Percentiles rank a stretch among this genome's conserved stretches.
Evolutionary conservation across 2,888 invertebrate genomes (phyloP).

Genomic region (Exocentrus adspersus): DNA sequence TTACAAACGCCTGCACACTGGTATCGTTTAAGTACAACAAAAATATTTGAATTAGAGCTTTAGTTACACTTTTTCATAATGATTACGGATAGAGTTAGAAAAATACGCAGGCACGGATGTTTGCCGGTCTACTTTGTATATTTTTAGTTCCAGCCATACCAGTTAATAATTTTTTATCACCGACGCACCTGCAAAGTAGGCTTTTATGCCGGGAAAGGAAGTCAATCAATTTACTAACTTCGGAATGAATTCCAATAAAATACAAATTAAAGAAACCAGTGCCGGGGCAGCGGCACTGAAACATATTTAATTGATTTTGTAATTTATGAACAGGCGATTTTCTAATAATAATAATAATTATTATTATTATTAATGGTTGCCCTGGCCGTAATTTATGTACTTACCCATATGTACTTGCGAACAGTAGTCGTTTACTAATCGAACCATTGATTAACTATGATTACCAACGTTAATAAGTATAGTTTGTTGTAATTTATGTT

Average conservation of each 20-base stretch:
- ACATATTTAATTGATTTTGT: conserved; percentile 35
- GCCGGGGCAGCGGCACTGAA: neutral
- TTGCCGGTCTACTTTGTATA: neutral
- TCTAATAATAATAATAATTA: conserved; percentile 40
- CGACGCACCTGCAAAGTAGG: neutral
- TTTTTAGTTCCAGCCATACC: neutral
- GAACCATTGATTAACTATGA: conserved; percentile 43
- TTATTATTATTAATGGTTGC: conserved; percentile 35
- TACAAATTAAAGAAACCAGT: conserved; percentile 8
- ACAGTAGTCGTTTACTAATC: conserved; percentile 42
- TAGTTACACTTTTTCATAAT: too few species aligned
- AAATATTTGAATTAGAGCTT: too few species aligned
- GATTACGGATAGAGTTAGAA: too few species aligned
- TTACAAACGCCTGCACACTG: too few species aligned
- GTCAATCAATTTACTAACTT: neutral
- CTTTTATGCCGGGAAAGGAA: neutral
- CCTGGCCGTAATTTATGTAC: conserved; percentile 37
- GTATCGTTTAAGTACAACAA: too few species aligned
- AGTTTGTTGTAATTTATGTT: conserved; percentile 30
- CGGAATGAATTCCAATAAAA: conserved; percentile 3
- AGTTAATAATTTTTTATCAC: neutral
- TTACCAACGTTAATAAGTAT: conserved; percentile 39
- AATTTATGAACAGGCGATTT: conserved; percentile 33
- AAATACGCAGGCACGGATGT: neutral
- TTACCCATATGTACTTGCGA: conserved; percentile 36